Evolutionary conservation across 2,113 vertebrate genomes (phyloP), one percentile per base, ranked within the genome.

Genomic region (Neogobius melanostomus): DNA sequence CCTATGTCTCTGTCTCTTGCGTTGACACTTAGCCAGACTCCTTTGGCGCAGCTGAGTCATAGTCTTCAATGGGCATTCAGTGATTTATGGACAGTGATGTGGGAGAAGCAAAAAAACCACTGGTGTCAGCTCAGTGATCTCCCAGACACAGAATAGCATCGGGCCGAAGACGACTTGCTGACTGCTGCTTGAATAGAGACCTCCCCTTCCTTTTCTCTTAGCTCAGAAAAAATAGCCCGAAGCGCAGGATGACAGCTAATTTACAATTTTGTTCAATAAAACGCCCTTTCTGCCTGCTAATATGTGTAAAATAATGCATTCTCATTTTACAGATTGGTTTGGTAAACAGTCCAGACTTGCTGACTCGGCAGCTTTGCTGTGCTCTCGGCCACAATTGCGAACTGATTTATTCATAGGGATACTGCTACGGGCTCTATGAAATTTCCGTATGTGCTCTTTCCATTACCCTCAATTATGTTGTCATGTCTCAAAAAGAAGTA

Each of bases 21-120:
- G 72, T 72, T 85, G 86, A 87, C 73, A 79, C 83, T 85, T 78
- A 75, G 85, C 87, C 77, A 83, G 79, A 50, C 73, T 76, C 12
- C 78, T 85, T 72, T 88, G 86, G 80, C 84, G 89, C 87, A 88
- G 82, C 85, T 88, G 87, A 90, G 85, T 91, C 90, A 90, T 89
- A 84, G 70, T 74, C 79, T 88, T 82, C 70, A 82, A 68, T 52
- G 66, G 5, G 10, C 11, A 53, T 71, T 61, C 6, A 8, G 59
- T 81, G 84, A 89, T 90, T 90, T 84, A 90, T 85, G 76, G 86
- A 79, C 86, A 69, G 75, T 65, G 83, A 85, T 79, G 81, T 70
- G 84, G 82, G 67, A 74, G 89, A 83, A 63, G 80, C 80, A 74
- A 82, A 79, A 88, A 82, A 88, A 90, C 82, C 74, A 67, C 68